Percentiles rank a stretch among this genome's conserved stretches.
Evolutionary conservation across 2,797 vertebrate species (phyloP).

Genomic region (Leuciscus waleckii): DNA sequence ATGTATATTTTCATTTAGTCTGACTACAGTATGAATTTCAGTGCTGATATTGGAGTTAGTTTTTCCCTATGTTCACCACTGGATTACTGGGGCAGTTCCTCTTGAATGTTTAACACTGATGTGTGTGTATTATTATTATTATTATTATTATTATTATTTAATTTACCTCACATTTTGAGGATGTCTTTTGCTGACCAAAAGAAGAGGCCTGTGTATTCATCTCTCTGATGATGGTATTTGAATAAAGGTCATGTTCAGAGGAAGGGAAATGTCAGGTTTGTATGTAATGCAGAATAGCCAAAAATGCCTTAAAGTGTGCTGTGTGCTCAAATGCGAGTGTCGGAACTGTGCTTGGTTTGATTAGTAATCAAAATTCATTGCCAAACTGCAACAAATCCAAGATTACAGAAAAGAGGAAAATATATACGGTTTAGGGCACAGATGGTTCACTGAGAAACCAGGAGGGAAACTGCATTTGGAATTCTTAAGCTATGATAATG

Average conservation of each 20-base stretch:
- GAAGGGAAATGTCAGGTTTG: conserved; percentile 58
- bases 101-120: conserved; percentile 42
- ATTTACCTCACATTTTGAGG: conserved; percentile 13
- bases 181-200: conserved; percentile 31
- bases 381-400: conserved; percentile 28
- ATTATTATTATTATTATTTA: no score
- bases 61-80: conserved; percentile 23
- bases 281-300: conserved; percentile 28
- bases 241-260: conserved; percentile 63
- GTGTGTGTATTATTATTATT: background rate
- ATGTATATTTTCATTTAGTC: conserved; percentile 20
- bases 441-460: conserved; percentile 38
- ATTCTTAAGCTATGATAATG: conserved; percentile 48
- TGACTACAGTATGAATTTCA: conserved; percentile 1
- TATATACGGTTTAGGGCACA: conserved; percentile 9
- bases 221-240: conserved; percentile 58
- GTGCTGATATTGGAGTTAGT: conserved; percentile 20
- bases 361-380: conserved; percentile 30
- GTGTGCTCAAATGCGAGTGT: background rate
- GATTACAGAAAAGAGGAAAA: conserved; percentile 3
- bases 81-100: conserved; percentile 39
- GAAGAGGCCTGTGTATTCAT: conserved; percentile 42
- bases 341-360: conserved; percentile 21
- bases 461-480: conserved; percentile 35
- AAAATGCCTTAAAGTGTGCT: conserved; percentile 16